A percentile compares a stretch with the other conserved stretches of the same genome.
Evolutionary conservation across 1,140 invertebrate genomes (phyloP).

Genomic region (Asobara japonica): DNA sequence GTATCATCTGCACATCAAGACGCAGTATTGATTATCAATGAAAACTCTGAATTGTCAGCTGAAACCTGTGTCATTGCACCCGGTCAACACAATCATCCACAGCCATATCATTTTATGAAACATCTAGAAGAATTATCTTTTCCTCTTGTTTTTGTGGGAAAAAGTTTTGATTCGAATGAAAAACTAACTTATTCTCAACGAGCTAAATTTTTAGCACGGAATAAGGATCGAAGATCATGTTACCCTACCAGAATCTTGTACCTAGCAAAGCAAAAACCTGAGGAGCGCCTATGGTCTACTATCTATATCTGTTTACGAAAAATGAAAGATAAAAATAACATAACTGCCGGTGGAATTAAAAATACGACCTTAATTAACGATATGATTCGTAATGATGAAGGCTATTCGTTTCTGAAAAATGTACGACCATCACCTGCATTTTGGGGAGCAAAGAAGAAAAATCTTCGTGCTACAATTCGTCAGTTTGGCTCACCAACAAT

Average conservation of each 20-base stretch:
- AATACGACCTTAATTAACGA: slow-evolving; percentile 21
- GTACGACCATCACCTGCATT: slow-evolving; percentile 27
- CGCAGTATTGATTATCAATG: slow-evolving; percentile 32
- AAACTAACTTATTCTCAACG: slow-evolving; percentile 22
- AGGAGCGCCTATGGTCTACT: background rate
- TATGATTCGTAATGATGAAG: slow-evolving; percentile 29
- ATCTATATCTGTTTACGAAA: no score
- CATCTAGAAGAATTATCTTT: slow-evolving; percentile 36
- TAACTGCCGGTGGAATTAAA: background rate
- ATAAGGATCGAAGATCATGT: slow-evolving; percentile 64
- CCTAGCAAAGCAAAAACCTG: slow-evolving; percentile 45
- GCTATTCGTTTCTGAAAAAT: slow-evolving; percentile 30
- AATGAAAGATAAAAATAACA: no score
- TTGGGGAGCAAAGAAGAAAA: slow-evolving; percentile 33
- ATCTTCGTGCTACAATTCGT: slow-evolving; percentile 20
- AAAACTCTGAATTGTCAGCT: slow-evolving; percentile 19
- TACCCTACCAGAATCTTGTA: no score
- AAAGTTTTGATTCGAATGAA: slow-evolving; percentile 7
- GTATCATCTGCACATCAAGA: background rate
- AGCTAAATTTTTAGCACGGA: slow-evolving; percentile 69
- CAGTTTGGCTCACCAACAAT: slow-evolving; percentile 29
- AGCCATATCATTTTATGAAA: slow-evolving; percentile 31
- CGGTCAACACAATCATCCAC: slow-evolving; percentile 29
- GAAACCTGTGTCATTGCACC: slow-evolving; percentile 28
- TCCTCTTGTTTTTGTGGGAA: slow-evolving; percentile 28